phyloP scores from a whole-genome alignment of 2,113 vertebrate genomes.

The Cottus gobio region DNA sequence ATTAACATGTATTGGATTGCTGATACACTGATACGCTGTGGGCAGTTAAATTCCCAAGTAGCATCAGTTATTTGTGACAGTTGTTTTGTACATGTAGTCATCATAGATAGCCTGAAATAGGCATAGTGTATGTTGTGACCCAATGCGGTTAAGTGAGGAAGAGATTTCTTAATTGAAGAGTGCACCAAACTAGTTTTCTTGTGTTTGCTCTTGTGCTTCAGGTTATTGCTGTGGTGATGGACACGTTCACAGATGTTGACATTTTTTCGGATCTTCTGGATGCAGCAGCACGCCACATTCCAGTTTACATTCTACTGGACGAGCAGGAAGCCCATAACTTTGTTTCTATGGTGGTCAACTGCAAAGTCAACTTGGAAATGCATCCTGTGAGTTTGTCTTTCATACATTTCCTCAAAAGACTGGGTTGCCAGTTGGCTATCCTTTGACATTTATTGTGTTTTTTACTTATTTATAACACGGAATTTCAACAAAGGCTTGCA shows the following conservation, averaged over 20 bases:
- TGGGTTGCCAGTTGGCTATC: no score
- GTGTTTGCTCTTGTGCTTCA: slow-evolving; percentile 67
- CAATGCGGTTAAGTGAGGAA: background rate
- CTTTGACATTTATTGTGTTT: background rate
- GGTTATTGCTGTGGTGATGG: slow-evolving; percentile 98
- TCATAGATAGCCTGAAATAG: background rate
- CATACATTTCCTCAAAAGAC: background rate
- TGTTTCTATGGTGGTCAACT: slow-evolving; percentile 90
- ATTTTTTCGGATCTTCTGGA: slow-evolving; percentile 93
- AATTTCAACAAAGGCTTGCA: background rate
- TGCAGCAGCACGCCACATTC: slow-evolving; percentile 89
- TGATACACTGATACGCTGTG: background rate
- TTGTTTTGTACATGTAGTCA: background rate
- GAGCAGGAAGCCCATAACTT: slow-evolving; percentile 92
- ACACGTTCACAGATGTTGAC: slow-evolving; percentile 95
- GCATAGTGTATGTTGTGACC: background rate
- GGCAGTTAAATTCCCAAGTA: background rate
- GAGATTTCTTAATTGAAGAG: background rate
- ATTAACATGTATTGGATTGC: background rate
- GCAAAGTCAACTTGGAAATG: slow-evolving; percentile 91
- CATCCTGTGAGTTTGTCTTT: slow-evolving; percentile 86
- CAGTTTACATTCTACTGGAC: slow-evolving; percentile 95
- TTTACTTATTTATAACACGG: background rate
- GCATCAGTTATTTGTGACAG: background rate
- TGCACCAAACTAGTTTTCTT: background rate